These are phyloP conservation scores for Ceyx melanurus DNA, from an alignment of 2,113 vertebrate genomes.

Conservation along the genomic window DNA sequence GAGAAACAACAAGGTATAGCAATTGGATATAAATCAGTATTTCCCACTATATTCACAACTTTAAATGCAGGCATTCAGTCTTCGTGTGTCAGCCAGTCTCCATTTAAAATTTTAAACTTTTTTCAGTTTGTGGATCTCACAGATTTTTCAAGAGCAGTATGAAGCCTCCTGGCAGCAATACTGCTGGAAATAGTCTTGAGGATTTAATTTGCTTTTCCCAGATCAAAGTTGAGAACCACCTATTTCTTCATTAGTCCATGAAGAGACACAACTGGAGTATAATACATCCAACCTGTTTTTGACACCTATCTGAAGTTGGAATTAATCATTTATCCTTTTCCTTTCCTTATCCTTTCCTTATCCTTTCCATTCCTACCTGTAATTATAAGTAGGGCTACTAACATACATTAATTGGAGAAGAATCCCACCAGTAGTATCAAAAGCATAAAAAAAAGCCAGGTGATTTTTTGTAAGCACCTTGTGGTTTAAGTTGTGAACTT, in stretches of 20 bases:
- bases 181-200: not conserved
- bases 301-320: not conserved
- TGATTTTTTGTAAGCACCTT: not conserved
- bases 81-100: not conserved
- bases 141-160: conserved; percentile 19
- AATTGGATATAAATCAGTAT: conserved; percentile 38
- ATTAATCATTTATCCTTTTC: not conserved
- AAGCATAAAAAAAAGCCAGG: not conserved
- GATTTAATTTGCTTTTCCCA: not conserved
- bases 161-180: conserved; percentile 26
- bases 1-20: conserved; percentile 6
- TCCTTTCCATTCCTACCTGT: not conserved
- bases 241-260: not conserved
- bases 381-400: not conserved
- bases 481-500: not conserved
- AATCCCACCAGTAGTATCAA: not conserved
- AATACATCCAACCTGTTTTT: not conserved
- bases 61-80: not conserved
- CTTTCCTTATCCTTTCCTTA: not conserved
- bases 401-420: not conserved
- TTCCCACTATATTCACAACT: not conserved
- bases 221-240: not conserved
- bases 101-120: conserved; percentile 3
- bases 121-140: not conserved
- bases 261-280: not conserved